These are phyloP conservation scores for Ametastegia equiseti DNA, from an alignment of 2,888 invertebrate species.

Conservation along the genomic window DNA sequence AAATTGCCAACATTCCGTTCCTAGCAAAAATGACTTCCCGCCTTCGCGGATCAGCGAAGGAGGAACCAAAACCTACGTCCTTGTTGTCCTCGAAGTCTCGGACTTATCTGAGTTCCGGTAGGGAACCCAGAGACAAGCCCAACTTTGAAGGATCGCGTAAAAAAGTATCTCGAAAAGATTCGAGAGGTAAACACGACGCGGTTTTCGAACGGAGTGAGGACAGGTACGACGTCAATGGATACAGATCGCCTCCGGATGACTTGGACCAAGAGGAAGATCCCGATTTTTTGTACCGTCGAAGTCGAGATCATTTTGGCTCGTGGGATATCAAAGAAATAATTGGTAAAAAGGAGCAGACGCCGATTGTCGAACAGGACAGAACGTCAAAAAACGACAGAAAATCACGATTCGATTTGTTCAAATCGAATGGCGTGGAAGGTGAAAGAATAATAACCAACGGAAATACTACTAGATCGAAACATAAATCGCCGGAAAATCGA, in stretches of 20 bases:
- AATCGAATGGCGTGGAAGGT: constrained; percentile 50
- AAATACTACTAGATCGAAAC: constrained; percentile 54
- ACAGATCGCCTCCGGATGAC: constrained; percentile 40
- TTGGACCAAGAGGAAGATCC: constrained; percentile 53
- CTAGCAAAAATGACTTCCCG: constrained; percentile 68
- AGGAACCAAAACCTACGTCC: constrained; percentile 56
- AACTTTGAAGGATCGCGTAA: constrained; percentile 26
- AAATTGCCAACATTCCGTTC: constrained; percentile 54
- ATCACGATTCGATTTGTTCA: constrained; percentile 47
- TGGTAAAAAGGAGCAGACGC: not conserved
- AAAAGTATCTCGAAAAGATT: constrained; percentile 36
- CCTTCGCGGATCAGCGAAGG: constrained; percentile 64
- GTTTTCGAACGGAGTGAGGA: not conserved
- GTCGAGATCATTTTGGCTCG: constrained; percentile 61
- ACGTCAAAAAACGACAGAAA: constrained; percentile 22
- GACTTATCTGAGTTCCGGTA: constrained; percentile 31
- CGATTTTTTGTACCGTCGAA: constrained; percentile 60
- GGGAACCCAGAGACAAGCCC: constrained; percentile 30
- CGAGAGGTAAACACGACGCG: constrained; percentile 33
- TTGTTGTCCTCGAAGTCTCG: constrained; percentile 51
- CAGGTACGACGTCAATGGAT: constrained; percentile 10
- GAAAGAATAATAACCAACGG: constrained; percentile 51
- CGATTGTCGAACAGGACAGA: not conserved
- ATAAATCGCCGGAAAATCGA: constrained; percentile 49
- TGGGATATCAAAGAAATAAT: constrained; percentile 65